Percentiles rank a stretch among this genome's conserved stretches.
phyloP scores from a whole-genome alignment of 2,888 invertebrate genomes.

The Acleris literana region DNA sequence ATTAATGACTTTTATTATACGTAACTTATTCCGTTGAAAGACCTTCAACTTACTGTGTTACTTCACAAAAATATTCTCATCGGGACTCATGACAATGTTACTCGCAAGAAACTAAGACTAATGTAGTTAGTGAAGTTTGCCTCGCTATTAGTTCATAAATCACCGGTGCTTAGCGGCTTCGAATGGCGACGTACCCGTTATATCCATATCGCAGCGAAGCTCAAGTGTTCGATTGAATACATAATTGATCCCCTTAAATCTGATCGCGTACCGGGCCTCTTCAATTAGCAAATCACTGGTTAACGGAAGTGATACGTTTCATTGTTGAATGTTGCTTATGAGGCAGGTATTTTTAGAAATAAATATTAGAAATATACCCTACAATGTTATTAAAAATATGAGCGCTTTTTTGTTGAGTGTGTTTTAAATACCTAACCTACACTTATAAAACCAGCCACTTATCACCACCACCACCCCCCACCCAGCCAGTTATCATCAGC shows the following conservation, averaged over 20 bases:
- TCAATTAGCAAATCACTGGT: slow-evolving; percentile 22
- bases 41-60: too few relatives aligned
- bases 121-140: slow-evolving; percentile 6
- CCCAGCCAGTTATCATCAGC: too few relatives aligned
- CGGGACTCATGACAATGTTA: neutral
- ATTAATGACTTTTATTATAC: too few relatives aligned
- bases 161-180: slow-evolving; percentile 16
- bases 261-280: slow-evolving; percentile 31
- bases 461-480: too few relatives aligned
- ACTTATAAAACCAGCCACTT: too few relatives aligned
- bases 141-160: slow-evolving; percentile 31
- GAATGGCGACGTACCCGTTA: slow-evolving; percentile 13
- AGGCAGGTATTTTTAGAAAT: too few relatives aligned
- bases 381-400: too few relatives aligned
- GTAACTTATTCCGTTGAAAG: too few relatives aligned
- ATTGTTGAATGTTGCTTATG: neutral
- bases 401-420: too few relatives aligned
- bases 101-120: neutral
- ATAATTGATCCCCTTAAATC: slow-evolving; percentile 36
- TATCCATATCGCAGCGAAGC: slow-evolving; percentile 11
- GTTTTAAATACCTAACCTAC: too few relatives aligned
- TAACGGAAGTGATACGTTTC: slow-evolving; percentile 16
- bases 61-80: too few relatives aligned
- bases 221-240: slow-evolving; percentile 34
- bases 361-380: too few relatives aligned